A percentile compares a stretch with the other conserved stretches of the same genome.
Evolutionary conservation across 2,113 vertebrate species (phyloP).

Genomic region (Tichodroma muraria): DNA sequence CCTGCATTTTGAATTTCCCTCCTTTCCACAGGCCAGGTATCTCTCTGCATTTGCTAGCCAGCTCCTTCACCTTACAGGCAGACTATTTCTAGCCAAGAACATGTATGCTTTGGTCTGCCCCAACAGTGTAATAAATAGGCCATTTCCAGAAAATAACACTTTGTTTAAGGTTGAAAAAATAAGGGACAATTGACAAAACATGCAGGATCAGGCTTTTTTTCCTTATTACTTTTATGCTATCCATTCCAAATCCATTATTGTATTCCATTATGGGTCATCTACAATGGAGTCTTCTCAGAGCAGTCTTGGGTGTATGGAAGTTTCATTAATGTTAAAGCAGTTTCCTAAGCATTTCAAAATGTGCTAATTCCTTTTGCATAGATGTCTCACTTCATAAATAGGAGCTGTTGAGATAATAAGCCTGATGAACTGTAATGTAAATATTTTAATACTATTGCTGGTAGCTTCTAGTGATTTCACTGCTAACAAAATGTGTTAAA

Average conservation of each 20-base stretch:
- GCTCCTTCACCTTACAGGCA: not conserved
- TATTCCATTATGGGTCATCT: not conserved
- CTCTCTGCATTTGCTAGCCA: not conserved
- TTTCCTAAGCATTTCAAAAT: not conserved
- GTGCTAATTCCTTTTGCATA: not conserved
- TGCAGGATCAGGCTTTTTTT: not conserved
- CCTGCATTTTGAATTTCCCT: not conserved
- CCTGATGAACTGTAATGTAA: constrained; percentile 3
- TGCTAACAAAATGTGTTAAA: constrained; percentile 7
- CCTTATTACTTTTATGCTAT: not conserved
- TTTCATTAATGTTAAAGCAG: not conserved
- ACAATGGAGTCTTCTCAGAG: not conserved
- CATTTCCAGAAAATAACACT: not conserved
- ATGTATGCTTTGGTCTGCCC: not conserved
- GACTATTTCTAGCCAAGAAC: not conserved
- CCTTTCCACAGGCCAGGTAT: not conserved
- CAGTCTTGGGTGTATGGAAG: not conserved
- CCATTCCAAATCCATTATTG: not conserved
- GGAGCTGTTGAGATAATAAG: not conserved
- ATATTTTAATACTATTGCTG: constrained; percentile 11
- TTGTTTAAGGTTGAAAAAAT: not conserved
- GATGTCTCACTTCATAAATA: not conserved
- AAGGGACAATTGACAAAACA: not conserved
- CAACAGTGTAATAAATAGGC: not conserved
- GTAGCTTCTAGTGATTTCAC: not conserved